These are phyloP conservation scores for Porites rus DNA, from an alignment of 92 coral and sea anemone genomes.

Conservation along the genomic window DNA sequence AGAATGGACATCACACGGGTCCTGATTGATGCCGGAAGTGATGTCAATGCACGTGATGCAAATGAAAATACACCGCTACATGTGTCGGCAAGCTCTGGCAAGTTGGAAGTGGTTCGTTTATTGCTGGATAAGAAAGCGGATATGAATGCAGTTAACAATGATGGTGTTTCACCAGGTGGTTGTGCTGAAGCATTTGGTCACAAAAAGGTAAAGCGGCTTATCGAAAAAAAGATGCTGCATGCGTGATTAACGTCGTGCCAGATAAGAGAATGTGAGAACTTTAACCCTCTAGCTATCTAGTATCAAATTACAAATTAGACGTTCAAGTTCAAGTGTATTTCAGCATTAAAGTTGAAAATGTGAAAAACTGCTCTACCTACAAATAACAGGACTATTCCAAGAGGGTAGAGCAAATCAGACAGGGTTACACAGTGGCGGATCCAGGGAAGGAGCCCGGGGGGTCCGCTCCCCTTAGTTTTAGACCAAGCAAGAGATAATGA, in stretches of 20 bases:
- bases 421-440: no score
- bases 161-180: conserved; percentile 1
- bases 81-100: conserved; percentile 30
- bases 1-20: not conserved
- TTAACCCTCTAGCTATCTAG: not conserved
- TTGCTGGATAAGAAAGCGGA: conserved; percentile 15
- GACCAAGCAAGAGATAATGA: no score
- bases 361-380: no score
- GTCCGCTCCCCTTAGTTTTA: no score
- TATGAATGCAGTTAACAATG: conserved; percentile 5
- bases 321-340: no score
- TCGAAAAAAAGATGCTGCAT: not conserved
- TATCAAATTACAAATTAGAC: no score
- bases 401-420: no score
- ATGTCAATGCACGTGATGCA: conserved; percentile 2
- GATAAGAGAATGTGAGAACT: not conserved
- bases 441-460: no score
- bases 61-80: conserved; percentile 22
- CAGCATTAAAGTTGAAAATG: no score
- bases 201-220: not conserved
- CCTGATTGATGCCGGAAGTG: conserved; percentile 3
- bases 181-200: conserved; percentile 5
- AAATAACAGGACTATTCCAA: no score
- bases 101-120: not conserved
- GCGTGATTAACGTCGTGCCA: not conserved